phyloP scores from a whole-genome alignment of 2,797 vertebrate genomes.

The Eulemur rubriventer region DNA sequence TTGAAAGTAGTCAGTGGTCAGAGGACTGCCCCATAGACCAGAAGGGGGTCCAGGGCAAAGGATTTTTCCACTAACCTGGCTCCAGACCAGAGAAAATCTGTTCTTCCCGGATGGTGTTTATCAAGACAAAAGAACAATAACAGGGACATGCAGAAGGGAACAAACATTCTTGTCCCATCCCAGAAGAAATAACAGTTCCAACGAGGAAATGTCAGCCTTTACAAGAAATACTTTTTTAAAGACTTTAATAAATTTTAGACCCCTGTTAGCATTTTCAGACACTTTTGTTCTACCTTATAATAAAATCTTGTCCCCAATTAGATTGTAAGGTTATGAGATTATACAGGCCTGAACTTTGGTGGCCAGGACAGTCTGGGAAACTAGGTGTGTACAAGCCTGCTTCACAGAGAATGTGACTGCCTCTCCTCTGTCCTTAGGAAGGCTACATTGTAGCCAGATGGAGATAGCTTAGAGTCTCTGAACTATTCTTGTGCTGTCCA shows the following conservation, averaged over 20 bases:
- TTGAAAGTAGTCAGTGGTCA: neutral
- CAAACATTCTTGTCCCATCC: conserved; percentile 32
- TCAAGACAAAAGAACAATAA: conserved; percentile 57
- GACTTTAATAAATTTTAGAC: neutral
- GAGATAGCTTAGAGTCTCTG: neutral
- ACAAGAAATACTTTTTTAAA: neutral
- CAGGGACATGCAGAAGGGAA: neutral
- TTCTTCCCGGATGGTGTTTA: conserved; percentile 50
- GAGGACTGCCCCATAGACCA: neutral
- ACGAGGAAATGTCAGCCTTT: conserved; percentile 31
- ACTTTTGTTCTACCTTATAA: neutral
- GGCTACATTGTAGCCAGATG: neutral
- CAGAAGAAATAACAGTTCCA: conserved; percentile 38
- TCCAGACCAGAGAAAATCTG: conserved; percentile 61
- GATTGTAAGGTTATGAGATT: neutral
- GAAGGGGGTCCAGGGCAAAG: neutral
- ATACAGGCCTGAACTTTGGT: neutral
- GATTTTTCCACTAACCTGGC: conserved; percentile 61
- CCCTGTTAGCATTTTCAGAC: neutral
- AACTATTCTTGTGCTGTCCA: neutral
- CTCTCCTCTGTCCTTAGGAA: neutral
- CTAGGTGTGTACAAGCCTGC: neutral
- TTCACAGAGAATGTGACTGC: neutral
- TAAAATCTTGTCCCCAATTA: neutral
- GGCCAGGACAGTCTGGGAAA: neutral